phyloP scores from a whole-genome alignment of 2,797 vertebrate species.

The Sternotherus odoratus region DNA sequence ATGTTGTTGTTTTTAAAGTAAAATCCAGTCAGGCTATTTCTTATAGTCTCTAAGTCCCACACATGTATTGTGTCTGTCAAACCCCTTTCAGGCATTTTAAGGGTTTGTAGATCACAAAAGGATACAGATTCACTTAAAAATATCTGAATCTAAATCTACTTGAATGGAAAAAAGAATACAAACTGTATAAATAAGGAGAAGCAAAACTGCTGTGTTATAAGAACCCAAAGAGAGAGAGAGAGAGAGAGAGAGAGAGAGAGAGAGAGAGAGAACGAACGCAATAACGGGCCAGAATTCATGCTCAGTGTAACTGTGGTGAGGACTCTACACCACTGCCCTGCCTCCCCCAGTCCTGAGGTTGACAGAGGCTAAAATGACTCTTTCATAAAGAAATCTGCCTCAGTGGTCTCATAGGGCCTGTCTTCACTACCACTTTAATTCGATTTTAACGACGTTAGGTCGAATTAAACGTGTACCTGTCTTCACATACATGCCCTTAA shows the following conservation, averaged over 20 bases:
- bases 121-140: slow-evolving; percentile 59
- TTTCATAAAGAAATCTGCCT: neutral
- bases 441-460: too few relatives aligned
- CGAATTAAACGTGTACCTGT: too few relatives aligned
- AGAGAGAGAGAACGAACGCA: too few relatives aligned
- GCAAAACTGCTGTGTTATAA: neutral
- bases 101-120: slow-evolving; percentile 35
- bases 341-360: neutral
- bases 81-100: slow-evolving; percentile 43
- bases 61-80: slow-evolving; percentile 37
- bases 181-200: slow-evolving; percentile 29
- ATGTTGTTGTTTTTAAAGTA: neutral
- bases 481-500: too few relatives aligned
- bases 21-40: slow-evolving; percentile 39
- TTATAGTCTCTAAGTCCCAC: slow-evolving; percentile 41
- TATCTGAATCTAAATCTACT: slow-evolving; percentile 62
- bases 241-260: too few relatives aligned
- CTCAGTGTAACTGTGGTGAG: neutral
- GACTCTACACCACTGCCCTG: neutral
- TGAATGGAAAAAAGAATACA: slow-evolving; percentile 49
- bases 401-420: neutral
- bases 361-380: neutral
- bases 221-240: neutral
- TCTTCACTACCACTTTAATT: too few relatives aligned
- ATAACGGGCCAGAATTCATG: neutral